A percentile compares a stretch with the other conserved stretches of the same genome.
Conservation (phyloP, 2,888 invertebrate species). For the Drosophila niveifrons region DNA sequence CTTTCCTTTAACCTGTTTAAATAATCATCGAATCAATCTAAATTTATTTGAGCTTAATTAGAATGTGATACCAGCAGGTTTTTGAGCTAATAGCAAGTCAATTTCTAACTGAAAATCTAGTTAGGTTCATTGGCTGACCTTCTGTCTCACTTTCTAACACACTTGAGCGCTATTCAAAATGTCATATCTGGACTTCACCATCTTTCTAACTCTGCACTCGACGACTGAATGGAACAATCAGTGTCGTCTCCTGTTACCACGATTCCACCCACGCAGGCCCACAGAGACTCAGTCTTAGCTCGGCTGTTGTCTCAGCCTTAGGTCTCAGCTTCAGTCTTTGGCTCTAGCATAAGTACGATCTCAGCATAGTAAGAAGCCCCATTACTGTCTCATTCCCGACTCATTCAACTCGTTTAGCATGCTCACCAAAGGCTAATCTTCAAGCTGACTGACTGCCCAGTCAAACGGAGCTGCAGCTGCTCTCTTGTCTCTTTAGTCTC, state of each 20-base stretch:
- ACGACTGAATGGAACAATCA: constrained; percentile 46
- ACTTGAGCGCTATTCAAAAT: constrained; percentile 22
- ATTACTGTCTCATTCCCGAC: constrained; percentile 83
- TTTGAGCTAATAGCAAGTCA: constrained; percentile 10
- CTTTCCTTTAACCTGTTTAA: not conserved
- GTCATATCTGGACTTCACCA: constrained; percentile 29
- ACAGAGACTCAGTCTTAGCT: constrained; percentile 1
- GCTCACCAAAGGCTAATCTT: constrained; percentile 68
- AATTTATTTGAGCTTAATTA: constrained; percentile 8
- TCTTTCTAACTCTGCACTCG: constrained; percentile 26
- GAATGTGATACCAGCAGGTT: not conserved
- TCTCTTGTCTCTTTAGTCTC: constrained; percentile 8
- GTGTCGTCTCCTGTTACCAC: constrained; percentile 69
- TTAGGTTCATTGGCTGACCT: constrained; percentile 25
- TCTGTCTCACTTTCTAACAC: constrained; percentile 48
- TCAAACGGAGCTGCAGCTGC: constrained; percentile 19
- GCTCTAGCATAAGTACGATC: constrained; percentile 32
- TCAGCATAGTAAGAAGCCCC: constrained; percentile 82
- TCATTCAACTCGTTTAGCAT: constrained; percentile 81
- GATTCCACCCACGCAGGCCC: constrained; percentile 63
- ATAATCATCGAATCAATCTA: not conserved
- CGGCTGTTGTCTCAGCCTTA: constrained; percentile 57
- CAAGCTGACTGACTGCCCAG: constrained; percentile 58
- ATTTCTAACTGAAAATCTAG: constrained; percentile 19
- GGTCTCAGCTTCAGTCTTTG: no score